phyloP scores from a whole-genome alignment of 2,797 vertebrate genomes.

The Cercopithecus neglectus region DNA sequence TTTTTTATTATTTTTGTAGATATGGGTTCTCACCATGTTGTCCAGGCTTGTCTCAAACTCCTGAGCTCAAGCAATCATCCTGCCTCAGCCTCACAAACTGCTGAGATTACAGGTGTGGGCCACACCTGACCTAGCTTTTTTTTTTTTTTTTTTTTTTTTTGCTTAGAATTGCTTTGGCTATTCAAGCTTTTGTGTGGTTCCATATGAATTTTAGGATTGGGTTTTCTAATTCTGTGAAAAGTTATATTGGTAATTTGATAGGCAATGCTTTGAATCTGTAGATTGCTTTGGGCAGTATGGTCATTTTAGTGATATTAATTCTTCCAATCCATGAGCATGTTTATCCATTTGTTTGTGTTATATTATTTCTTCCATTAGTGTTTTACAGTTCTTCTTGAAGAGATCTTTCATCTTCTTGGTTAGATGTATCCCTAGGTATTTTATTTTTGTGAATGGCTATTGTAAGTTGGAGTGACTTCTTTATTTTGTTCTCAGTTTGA shows the following conservation, averaged over 20 bases:
- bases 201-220: neutral
- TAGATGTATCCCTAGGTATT: neutral
- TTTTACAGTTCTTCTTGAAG: neutral
- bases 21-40: neutral
- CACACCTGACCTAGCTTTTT: neutral
- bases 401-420: neutral
- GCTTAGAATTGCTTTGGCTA: neutral
- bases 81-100: neutral
- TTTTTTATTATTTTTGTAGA: neutral
- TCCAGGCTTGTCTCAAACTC: neutral
- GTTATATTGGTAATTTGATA: neutral
- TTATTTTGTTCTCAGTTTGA: no score
- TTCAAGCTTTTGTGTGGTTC: neutral
- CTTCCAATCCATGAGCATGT: neutral
- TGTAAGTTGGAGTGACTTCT: no score
- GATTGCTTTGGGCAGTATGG: neutral
- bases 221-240: neutral
- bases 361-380: neutral
- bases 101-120: neutral
- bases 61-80: neutral
- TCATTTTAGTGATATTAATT: neutral
- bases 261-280: neutral
- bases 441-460: no score
- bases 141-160: neutral
- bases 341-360: neutral